Evolutionary conservation across 2,797 vertebrate species (phyloP), one percentile per base, ranked within the genome.

Genomic region (Poeciliopsis presidionis): DNA sequence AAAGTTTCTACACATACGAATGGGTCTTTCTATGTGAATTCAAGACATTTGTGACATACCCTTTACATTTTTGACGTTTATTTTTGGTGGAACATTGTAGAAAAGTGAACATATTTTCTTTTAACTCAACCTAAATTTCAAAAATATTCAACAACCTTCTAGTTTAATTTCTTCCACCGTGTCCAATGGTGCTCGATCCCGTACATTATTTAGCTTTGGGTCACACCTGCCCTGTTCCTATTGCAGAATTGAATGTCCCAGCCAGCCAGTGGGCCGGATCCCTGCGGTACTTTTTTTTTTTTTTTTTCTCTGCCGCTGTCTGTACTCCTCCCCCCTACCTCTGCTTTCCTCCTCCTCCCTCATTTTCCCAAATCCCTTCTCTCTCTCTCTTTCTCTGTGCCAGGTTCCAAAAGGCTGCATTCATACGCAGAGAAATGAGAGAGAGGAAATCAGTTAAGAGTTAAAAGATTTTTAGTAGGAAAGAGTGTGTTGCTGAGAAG

Each of bases 401-500:
- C 77, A 78, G 79, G 81, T 88, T 91, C 90, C 86, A 92, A 90
- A 93, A 87, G 81, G 65, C 83, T 90, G 79, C 76, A 78, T 82
- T 91, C n/a, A 4, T 74, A 33, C 83, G 45, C 79, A 57, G 75
- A 78, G 76, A 45, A 70, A 61, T 69, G 30, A 59, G 89, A 90
- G 90, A 90, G 91, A 93, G 71, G 92, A 45, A 77, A 59, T 78
- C 71, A 53, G 71, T 73, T 79, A 7, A 92, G 22, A 67, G 33
- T 51, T 51, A 47, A 39, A 39, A 88, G 94, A 39, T 65, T 65
- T 65, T 65, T 65, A 36, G 33, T 65, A 47, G 36, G 55, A 95
- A 89, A 94, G 92, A 76, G 84, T 69, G 91, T 93, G 90, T 90
- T 92, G 90, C 77, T 91, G 73, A 86, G 73, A 76, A 61, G 76